Evolutionary conservation across 2,888 invertebrate genomes (phyloP).

Genomic region (Drosophila koepferae): DNA sequence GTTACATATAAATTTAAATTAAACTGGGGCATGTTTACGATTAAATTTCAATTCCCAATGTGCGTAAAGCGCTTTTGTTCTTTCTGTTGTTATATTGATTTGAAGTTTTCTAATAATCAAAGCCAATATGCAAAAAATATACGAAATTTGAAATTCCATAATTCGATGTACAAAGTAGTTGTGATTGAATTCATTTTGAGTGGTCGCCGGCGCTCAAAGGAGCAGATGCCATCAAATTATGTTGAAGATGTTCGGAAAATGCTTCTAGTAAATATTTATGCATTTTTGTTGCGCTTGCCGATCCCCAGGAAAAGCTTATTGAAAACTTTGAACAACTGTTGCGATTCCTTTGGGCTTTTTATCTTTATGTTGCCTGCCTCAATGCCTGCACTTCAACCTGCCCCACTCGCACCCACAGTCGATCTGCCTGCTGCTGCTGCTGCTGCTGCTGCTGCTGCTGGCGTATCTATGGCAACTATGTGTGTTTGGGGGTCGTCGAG

Average conservation of each 20-base stretch:
- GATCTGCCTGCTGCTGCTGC: too few relatives aligned
- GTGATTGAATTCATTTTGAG: constrained; percentile 28
- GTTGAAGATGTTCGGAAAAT: constrained; percentile 59
- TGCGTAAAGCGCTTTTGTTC: not conserved
- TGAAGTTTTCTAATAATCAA: not conserved
- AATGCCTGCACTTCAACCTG: constrained; percentile 17
- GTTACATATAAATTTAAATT: constrained; percentile 13
- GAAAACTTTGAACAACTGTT: constrained; percentile 72
- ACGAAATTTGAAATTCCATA: not conserved
- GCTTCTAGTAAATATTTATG: constrained; percentile 70
- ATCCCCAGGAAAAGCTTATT: constrained; percentile 59
- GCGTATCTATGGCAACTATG: constrained; percentile 33
- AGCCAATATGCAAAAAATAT: constrained; percentile 3
- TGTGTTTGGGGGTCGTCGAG: not conserved
- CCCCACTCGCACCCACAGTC: not conserved
- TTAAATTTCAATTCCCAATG: not conserved
- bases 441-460: not conserved
- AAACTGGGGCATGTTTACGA: not conserved
- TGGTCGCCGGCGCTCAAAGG: constrained; percentile 17
- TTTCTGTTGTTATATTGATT: not conserved
- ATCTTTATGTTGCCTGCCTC: constrained; percentile 51
- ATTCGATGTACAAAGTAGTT: constrained; percentile 6
- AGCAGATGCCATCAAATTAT: constrained; percentile 52
- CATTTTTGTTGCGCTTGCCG: constrained; percentile 59
- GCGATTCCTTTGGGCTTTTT: constrained; percentile 68